Evolutionary conservation across 2,797 vertebrate species (phyloP).

Genomic region (Tenualosa thibaudeaui): DNA sequence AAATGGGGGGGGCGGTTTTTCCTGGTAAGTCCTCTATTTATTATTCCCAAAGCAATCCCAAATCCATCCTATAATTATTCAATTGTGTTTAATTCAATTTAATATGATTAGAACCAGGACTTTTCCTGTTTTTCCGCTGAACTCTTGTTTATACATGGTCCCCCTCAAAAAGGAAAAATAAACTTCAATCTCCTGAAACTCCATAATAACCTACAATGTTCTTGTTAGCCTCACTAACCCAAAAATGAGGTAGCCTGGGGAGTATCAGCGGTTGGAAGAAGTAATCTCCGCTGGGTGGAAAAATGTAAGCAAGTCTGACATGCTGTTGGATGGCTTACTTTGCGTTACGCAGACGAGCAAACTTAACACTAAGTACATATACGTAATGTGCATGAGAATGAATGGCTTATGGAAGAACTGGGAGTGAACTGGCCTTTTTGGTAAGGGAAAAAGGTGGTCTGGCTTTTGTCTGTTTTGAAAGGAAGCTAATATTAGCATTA

Average conservation of each 20-base stretch:
- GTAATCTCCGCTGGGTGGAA: neutral
- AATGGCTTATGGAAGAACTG: neutral
- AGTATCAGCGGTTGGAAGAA: slow-evolving; percentile 7
- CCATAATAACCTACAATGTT: neutral
- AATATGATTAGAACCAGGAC: slow-evolving; percentile 9
- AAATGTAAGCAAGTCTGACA: neutral
- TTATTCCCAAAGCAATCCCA: neutral
- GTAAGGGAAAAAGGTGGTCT: neutral
- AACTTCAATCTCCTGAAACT: neutral
- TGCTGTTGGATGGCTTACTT: neutral
- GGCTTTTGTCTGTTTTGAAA: neutral
- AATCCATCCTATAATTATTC: neutral
- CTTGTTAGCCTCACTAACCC: neutral
- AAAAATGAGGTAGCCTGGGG: slow-evolving; percentile 9
- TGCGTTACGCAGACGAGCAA: neutral
- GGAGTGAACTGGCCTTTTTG: neutral
- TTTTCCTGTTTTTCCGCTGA: neutral
- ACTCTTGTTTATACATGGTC: neutral
- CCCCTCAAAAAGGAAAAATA: neutral
- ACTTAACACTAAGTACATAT: slow-evolving; percentile 13
- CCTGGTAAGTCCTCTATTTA: neutral
- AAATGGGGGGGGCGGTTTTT: neutral
- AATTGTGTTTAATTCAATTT: slow-evolving; percentile 3
- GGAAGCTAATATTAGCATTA: neutral
- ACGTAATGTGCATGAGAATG: neutral